Conservation (phyloP, 1,140 invertebrate species). For the Drosophila takahashii region DNA sequence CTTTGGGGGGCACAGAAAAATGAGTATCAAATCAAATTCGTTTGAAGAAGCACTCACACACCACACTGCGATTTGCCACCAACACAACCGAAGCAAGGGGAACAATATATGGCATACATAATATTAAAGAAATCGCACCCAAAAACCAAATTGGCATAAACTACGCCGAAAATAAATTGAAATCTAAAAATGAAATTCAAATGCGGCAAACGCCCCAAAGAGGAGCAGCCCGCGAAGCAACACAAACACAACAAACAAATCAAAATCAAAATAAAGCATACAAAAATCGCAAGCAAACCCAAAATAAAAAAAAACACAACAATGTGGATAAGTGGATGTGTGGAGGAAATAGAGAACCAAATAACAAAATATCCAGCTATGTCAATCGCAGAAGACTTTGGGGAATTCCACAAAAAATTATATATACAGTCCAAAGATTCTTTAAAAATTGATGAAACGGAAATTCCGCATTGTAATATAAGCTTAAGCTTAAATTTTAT, state of each 20-base stretch:
- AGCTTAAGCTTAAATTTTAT: not conserved
- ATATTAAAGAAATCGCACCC: constrained; percentile 77
- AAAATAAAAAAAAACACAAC: constrained; percentile 40
- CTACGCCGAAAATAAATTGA: constrained; percentile 78
- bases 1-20: constrained; percentile 26
- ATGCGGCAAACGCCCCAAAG: constrained; percentile 54
- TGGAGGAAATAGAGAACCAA: constrained; percentile 19
- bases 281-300: constrained; percentile 22
- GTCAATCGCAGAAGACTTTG: constrained; percentile 5
- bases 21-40: constrained; percentile 67
- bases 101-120: constrained; percentile 72
- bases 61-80: not conserved
- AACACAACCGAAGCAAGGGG: constrained; percentile 15
- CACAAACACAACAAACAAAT: constrained; percentile 49
- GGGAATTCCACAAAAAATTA: not conserved
- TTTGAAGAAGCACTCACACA: constrained; percentile 49
- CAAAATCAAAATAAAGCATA: constrained; percentile 47
- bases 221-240: constrained; percentile 38
- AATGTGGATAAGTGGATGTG: constrained; percentile 14
- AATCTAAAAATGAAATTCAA: constrained; percentile 80
- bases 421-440: not conserved
- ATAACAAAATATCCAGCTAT: constrained; percentile 19
- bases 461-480: too few relatives aligned
- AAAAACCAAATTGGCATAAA: constrained; percentile 79
- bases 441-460: not conserved